A percentile compares a stretch with the other conserved stretches of the same genome.
phyloP scores from a whole-genome alignment of 2,797 vertebrate species.

The Onychomys arenicola region DNA sequence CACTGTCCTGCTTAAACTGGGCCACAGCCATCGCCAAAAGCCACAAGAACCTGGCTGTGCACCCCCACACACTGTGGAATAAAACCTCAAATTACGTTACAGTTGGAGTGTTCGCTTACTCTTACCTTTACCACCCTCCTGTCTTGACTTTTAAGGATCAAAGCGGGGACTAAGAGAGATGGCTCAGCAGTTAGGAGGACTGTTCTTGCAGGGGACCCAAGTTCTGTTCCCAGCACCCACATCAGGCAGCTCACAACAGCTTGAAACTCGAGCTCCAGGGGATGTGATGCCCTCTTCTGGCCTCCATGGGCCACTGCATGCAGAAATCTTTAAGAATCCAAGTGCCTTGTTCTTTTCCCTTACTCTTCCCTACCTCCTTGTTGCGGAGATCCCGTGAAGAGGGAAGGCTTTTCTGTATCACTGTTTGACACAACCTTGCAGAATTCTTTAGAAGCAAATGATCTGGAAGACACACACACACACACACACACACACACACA shows the following conservation, averaged over 20 bases:
- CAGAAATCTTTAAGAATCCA: neutral
- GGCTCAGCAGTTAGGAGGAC: neutral
- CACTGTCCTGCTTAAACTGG: fast-evolving
- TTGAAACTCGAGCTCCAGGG: neutral
- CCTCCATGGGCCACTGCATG: neutral
- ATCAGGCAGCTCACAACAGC: neutral
- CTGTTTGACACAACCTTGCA: neutral
- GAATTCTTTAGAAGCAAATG: neutral
- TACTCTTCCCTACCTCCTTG: neutral
- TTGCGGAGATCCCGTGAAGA: neutral
- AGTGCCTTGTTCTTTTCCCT: fast-evolving
- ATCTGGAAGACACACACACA: neutral
- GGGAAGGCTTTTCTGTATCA: neutral
- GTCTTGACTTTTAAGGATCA: neutral
- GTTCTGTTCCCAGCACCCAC: neutral
- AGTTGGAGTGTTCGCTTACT: no score
- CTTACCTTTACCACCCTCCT: neutral
- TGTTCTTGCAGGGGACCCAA: neutral
- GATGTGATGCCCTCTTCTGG: no score
- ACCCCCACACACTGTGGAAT: fast-evolving
- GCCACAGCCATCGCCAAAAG: neutral
- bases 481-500: neutral
- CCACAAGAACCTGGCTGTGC: fast-evolving
- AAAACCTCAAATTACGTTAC: neutral
- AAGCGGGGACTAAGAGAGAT: neutral